Evolutionary conservation across 2,113 vertebrate genomes (phyloP), one percentile per base, ranked within the genome.

Genomic region (Peucedramus taeniatus): DNA sequence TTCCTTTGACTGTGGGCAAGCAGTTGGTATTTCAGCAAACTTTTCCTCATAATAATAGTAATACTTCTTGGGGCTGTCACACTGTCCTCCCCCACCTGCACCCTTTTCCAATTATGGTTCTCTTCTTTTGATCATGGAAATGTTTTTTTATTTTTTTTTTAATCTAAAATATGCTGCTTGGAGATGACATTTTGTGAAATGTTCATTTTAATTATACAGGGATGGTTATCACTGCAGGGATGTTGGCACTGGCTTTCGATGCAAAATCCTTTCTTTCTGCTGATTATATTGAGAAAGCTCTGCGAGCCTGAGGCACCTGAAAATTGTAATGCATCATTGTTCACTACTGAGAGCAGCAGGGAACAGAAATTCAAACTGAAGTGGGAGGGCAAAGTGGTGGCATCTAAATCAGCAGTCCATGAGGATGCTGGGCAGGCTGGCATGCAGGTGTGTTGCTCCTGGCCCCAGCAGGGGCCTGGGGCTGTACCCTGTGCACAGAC

Each of bases 231-330:
- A 87, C 94, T 94, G 80, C 84, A 70, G 90, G 96, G 75, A 92
- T 91, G 84, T 88, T 89, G 87, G 83, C 87, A 76, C 87, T 79
- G 57, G 49, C 64, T 91, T 96, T 88, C 50, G 45, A 66, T 76
- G 69, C 70, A 96, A 96, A 96, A 92, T 81, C 83, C 94, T 95
- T 95, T 66, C 96, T 96, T 97, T 95, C 83, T 91, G 71, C 84
- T 97, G 93, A 95, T 96, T 96, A 44, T 97, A 74, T 96, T 83
- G 88, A 91, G 93, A 96, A 95, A 95, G 82, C 86, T 97, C 81
- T 91, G 72, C 1, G 9, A 94, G 93, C 96, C 91, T 54, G 61
- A 59, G 96, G 97, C 88, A 94, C 92, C 94, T 96, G 87, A 59
- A 93, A 89, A 96, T 57, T 76, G 54, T 77, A 95, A 96, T 92